These are phyloP conservation scores for Corythucha ciliata DNA, from an alignment of 2,888 invertebrate genomes.

Conservation along the genomic window DNA sequence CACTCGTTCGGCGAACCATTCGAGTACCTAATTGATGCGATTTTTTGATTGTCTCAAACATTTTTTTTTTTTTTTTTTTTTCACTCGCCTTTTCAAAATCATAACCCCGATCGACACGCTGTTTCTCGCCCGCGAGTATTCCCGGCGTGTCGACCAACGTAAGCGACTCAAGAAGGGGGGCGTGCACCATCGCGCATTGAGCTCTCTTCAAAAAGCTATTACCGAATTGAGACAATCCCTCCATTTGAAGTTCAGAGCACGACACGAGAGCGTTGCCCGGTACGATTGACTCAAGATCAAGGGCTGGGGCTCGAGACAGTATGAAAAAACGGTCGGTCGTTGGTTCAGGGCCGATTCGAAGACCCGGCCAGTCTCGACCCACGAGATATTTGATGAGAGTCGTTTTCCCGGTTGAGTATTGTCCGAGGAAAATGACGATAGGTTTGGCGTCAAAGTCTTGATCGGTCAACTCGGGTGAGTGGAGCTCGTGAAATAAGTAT, in stretches of 20 bases:
- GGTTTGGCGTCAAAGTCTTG: conserved; percentile 57
- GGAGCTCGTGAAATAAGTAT: conserved; percentile 49
- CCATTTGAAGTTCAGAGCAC: conserved; percentile 54
- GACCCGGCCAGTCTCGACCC: conserved; percentile 52
- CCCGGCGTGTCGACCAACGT: conserved; percentile 56
- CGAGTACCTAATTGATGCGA: conserved; percentile 51
- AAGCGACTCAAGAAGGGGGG: conserved; percentile 51
- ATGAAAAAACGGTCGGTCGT: conserved; percentile 57
- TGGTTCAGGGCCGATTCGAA: conserved; percentile 56
- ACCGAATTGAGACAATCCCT: conserved; percentile 53
- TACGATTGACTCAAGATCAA: conserved; percentile 49
- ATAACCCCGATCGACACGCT: conserved; percentile 54
- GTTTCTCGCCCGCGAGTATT: conserved; percentile 52
- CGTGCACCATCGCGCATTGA: conserved; percentile 51
- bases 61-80: too few relatives aligned
- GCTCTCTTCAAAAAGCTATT: conserved; percentile 57
- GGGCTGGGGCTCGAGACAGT: conserved; percentile 35
- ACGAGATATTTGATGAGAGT: conserved; percentile 50
- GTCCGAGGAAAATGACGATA: conserved; percentile 55
- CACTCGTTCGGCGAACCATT: conserved; percentile 59
- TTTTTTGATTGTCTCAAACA: too few relatives aligned
- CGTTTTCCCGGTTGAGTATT: conserved; percentile 56
- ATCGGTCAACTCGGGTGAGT: conserved; percentile 49
- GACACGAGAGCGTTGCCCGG: conserved; percentile 58
- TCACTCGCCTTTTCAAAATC: conserved; percentile 48